Conservation (phyloP, 2,797 vertebrate species). For the Manis javanica region DNA sequence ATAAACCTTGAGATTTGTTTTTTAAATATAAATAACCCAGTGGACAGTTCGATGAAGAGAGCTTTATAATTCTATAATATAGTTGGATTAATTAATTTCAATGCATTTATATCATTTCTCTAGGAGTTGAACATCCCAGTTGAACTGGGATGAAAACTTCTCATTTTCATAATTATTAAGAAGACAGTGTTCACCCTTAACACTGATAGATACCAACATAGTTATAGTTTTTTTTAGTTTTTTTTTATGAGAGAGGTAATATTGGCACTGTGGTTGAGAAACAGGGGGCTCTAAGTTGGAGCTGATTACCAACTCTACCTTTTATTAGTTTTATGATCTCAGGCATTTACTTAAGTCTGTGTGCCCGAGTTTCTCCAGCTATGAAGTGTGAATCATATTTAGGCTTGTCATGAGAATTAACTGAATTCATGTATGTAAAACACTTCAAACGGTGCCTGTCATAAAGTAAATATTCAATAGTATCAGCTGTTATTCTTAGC, state of each 20-base stretch:
- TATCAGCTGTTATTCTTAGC: slow-evolving; percentile 62
- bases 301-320: background rate
- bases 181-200: background rate
- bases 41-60: background rate
- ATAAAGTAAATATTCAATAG: background rate
- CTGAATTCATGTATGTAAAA: background rate
- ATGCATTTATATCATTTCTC: background rate
- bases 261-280: background rate
- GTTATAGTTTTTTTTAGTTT: background rate
- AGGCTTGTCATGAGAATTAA: background rate
- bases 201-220: background rate
- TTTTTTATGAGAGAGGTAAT: background rate
- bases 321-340: background rate
- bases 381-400: background rate
- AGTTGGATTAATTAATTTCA: background rate
- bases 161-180: background rate
- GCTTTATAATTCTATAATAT: background rate
- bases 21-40: background rate
- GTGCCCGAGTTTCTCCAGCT: background rate
- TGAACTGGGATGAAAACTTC: background rate
- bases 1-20: background rate
- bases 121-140: background rate
- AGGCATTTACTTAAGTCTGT: background rate
- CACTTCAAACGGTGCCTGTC: background rate
- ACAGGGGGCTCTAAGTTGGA: background rate